Base-by-base conservation (phyloP, 1,140 invertebrate species). In the Drosophila pachea region DNA sequence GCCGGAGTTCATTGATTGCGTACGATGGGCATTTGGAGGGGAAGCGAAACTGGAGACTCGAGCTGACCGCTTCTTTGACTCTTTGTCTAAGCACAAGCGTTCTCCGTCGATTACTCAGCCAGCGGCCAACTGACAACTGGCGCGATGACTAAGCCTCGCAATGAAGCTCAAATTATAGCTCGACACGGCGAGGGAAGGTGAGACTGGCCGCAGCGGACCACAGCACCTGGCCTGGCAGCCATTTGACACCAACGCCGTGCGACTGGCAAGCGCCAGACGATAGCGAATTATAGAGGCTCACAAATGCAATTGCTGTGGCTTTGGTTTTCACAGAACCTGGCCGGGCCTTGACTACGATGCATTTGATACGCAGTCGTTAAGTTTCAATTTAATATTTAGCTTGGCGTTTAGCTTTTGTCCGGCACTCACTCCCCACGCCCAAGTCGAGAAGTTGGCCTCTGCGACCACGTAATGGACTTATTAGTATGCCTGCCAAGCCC, bases 341-440 rank as follows among this genome's bases (percentile, higher is more conserved):
- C 72, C 68, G 76, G 65, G 78, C 75, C 79, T 83, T 83, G 78
- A 83, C 78, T 82, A 58, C 74, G 78, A 83, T 83, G 12, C 63
- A 72, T 83, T 82, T 76, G 77, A 73, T 84, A 75, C 66, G 71
- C 69, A 64, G 63, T 45, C 71, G 61, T 70, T 75, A 69, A 84
- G 68, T 69, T 73, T 78, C 72, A 75, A 82, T 78, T 83, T 76
- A 73, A 82, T 82, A 73, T 75, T 66, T 52, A 50, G 65, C 70
- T 68, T 70, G 60, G 48, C 49, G 22, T 47, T 49, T 29, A 11
- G 4, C 42, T 33, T 36, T 49, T 36, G 9, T 59, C 42, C 62
- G 14, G 49, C 76, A 54, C 68, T 66, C 62, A 70, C 59, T 68
- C 65, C 73, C 58, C 69, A 82, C 74, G 60, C 47, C 40, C 60